These are phyloP conservation scores for Meandrusa payeni DNA, from an alignment of 2,888 invertebrate species.

Conservation along the genomic window DNA sequence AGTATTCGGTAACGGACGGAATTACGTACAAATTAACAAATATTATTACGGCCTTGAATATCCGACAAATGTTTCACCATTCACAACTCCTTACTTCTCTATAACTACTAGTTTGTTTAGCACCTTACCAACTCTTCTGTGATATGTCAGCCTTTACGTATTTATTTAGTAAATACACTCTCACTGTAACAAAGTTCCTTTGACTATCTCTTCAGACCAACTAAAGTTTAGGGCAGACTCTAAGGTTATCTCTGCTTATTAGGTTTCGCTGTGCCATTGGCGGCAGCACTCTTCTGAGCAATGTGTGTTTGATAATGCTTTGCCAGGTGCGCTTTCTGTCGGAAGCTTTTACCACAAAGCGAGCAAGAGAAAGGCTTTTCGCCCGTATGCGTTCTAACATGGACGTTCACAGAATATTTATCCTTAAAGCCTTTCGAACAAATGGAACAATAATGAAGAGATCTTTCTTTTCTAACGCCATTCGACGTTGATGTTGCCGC, in stretches of 20 bases:
- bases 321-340: conserved; percentile 95
- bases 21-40: conserved; percentile 77
- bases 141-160: conserved; percentile 75
- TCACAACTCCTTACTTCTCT: conserved; percentile 60
- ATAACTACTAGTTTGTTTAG: conserved; percentile 69
- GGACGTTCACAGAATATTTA: conserved; percentile 98
- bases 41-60: conserved; percentile 59
- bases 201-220: conserved; percentile 57
- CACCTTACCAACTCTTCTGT: conserved; percentile 78
- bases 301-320: conserved; percentile 97
- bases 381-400: conserved; percentile 98
- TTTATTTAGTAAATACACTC: conserved; percentile 56
- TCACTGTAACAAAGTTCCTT: conserved; percentile 70
- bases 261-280: conserved; percentile 82
- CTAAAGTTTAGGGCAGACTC: conserved; percentile 29
- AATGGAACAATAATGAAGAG: conserved; percentile 95
- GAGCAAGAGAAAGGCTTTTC: conserved; percentile 98
- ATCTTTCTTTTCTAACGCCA: conserved; percentile 91
- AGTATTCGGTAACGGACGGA: conserved; percentile 78
- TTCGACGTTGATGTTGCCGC: conserved; percentile 84
- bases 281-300: conserved; percentile 89
- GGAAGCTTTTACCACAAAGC: conserved; percentile 95
- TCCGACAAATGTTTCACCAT: conserved; percentile 45
- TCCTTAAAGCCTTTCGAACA: conserved; percentile 97
- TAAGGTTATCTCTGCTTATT: conserved; percentile 74